Evolutionary conservation across 1,140 invertebrate species (phyloP).

Genomic region (Heterodera schachtii): DNA sequence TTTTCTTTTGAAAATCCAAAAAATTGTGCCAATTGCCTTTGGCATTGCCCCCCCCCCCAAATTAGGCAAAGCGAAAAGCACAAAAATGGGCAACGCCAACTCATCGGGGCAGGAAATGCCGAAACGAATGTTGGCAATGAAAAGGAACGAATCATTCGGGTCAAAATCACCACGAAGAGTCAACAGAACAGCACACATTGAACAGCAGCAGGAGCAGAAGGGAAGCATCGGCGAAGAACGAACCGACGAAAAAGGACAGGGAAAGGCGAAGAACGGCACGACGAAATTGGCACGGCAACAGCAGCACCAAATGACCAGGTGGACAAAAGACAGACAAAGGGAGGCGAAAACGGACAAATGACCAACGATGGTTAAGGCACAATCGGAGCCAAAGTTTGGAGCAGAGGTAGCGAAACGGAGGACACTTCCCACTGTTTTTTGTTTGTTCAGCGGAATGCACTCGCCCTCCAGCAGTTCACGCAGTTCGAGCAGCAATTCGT

Average conservation of each 20-base stretch:
- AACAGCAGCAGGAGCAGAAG: no score
- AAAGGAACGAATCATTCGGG: conserved; percentile 43
- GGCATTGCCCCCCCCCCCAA: neutral
- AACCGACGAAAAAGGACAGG: neutral
- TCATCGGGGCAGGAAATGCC: neutral
- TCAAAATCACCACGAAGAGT: conserved; percentile 28
- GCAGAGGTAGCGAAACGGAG: conserved; percentile 18
- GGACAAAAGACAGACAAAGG: neutral
- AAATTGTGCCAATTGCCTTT: no score
- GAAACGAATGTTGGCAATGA: conserved; percentile 33
- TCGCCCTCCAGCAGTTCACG: conserved; percentile 38
- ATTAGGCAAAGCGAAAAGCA: no score
- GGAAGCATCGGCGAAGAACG: no score
- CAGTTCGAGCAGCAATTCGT: conserved; percentile 36
- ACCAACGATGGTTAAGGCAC: neutral
- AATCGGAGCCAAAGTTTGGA: conserved; percentile 40
- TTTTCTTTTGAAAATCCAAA: no score
- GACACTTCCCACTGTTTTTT: conserved; percentile 12
- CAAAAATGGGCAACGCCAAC: conserved; percentile 8
- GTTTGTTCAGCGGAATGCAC: conserved; percentile 35
- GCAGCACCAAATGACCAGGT: neutral
- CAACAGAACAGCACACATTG: neutral
- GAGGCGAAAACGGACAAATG: neutral
- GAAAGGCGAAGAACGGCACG: neutral
- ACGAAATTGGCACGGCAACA: neutral